Evolutionary conservation across 64 coral and sea anemone species (phyloP), one percentile per base, ranked within the genome.

Genomic region (Astreopora myriophthalma): DNA sequence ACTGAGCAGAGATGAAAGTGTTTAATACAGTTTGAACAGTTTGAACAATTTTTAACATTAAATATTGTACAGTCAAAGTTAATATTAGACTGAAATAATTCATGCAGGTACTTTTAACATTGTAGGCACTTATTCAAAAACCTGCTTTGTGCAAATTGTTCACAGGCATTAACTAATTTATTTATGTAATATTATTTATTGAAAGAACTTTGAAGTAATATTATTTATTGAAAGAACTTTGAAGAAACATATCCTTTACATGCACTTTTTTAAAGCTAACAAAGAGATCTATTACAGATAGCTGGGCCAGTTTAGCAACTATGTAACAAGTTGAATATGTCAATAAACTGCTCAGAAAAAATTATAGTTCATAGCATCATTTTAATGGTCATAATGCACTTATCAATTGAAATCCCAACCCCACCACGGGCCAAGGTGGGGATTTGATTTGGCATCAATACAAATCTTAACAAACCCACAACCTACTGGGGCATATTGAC

Each of bases 191-290:
- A 34, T 70, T 82, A 82, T 82, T 60, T 25, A 79, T 48, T 48
- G 38, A 79, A 51, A 52, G 35, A 80, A 80, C 42, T 80, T 82
- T 82, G 49, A 60, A 31, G 23, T 25, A 82, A 51, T n/a, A 51
- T 82, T 82, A 82, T 82, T 60, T 25, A 79, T 48, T 48, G 38
- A 79, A 51, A 52, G 35, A 80, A 80, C 42, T 80, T 82, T 82
- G 49, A 60, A 31, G 23, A 58, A 82, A 51, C 40, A 51, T 79
- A 79, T 61, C 49, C 78, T 60, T 82, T 30, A 61, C 22, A 82
- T 60, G 22, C 34, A 82, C 78, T 30, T 60, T 60, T 60, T 57
- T 60, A 82, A 82, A 80, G 76, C 76, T 80, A 49, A 80, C 22
- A 80, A 52, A 80, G 22, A 44, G n/a, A 70, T 70, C 3, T 70